Conservation (phyloP, 2,113 vertebrate species). For the Lepidothrix coronata region DNA sequence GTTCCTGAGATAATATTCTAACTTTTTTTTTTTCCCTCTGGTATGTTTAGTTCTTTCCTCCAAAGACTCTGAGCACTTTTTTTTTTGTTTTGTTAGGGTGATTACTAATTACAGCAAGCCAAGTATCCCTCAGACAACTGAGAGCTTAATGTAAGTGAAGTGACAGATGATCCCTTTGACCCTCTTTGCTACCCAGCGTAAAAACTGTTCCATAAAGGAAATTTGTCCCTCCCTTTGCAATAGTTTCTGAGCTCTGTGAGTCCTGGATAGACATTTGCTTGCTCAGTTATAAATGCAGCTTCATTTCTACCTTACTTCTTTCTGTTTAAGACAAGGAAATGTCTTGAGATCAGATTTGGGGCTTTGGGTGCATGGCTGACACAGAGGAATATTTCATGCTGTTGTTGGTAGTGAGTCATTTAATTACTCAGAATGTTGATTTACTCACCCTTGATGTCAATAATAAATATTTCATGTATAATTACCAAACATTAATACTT, state of each 20-base stretch:
- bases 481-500: conserved; percentile 17
- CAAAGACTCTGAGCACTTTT: not conserved
- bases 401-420: not conserved
- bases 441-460: not conserved
- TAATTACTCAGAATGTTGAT: not conserved
- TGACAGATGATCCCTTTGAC: not conserved
- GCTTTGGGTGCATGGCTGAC: not conserved
- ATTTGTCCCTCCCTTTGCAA: not conserved
- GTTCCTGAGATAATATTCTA: not conserved
- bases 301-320: not conserved
- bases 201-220: not conserved
- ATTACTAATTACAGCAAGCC: not conserved
- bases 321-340: not conserved
- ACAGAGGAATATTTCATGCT: not conserved
- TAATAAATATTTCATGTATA: conserved; percentile 29
- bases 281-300: not conserved
- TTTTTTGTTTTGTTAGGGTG: not conserved
- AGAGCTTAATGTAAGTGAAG: not conserved
- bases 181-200: not conserved
- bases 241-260: not conserved
- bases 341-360: not conserved
- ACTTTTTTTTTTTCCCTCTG: not conserved
- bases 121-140: not conserved
- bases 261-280: not conserved
- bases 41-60: not conserved